A percentile compares a stretch with the other conserved stretches of the same genome.
Conservation (phyloP, 2,797 vertebrate species). For the Alauda arvensis region DNA sequence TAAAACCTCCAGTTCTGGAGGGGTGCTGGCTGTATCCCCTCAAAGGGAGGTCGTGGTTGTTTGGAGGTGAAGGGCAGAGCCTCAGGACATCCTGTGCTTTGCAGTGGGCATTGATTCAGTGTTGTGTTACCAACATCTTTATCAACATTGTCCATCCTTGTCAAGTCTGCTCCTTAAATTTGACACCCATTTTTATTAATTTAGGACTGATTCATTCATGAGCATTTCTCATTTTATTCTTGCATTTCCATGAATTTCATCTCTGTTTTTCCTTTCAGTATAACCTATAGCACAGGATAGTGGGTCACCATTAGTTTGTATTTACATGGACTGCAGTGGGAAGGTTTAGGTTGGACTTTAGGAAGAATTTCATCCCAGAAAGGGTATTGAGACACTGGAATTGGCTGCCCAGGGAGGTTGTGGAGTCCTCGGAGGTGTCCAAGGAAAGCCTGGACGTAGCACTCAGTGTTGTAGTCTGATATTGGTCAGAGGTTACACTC, state of each 20-base stretch:
- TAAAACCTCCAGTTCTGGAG: background rate
- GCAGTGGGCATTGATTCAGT: background rate
- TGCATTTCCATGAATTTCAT: background rate
- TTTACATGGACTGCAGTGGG: background rate
- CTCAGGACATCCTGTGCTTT: background rate
- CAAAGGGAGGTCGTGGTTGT: background rate
- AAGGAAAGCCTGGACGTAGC: background rate
- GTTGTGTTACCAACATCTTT: accelerated
- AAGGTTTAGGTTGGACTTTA: background rate
- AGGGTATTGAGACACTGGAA: background rate
- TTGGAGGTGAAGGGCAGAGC: background rate
- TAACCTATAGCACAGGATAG: background rate
- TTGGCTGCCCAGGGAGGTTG: background rate
- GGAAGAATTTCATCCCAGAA: background rate
- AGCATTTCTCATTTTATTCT: background rate
- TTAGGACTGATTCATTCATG: background rate
- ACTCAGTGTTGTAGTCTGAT: background rate
- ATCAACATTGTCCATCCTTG: background rate
- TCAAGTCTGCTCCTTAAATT: background rate
- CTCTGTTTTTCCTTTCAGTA: accelerated
- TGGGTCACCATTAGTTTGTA: accelerated
- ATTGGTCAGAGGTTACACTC: background rate
- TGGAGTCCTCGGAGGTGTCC: background rate
- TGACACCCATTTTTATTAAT: background rate
- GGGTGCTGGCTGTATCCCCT: background rate